Percentiles rank a stretch among this genome's conserved stretches.
Evolutionary conservation across 2,113 vertebrate species (phyloP).

Genomic region (Anser cygnoides): DNA sequence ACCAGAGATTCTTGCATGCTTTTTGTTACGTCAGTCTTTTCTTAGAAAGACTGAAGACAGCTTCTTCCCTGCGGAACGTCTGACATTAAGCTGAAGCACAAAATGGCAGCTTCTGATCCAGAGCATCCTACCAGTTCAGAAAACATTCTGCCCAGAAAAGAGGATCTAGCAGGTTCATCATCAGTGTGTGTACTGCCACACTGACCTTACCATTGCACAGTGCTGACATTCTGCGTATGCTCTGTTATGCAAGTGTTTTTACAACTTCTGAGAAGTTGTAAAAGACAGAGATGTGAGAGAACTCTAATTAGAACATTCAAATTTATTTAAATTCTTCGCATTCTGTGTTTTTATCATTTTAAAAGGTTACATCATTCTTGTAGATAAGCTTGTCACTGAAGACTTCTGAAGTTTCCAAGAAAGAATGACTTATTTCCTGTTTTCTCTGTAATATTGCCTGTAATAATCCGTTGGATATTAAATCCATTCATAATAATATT

Average conservation of each 20-base stretch:
- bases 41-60: background rate
- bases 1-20: background rate
- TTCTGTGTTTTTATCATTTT: slow-evolving; percentile 47
- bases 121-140: background rate
- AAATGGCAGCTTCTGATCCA: background rate
- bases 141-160: background rate
- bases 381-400: slow-evolving; percentile 39
- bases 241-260: background rate
- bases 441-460: background rate
- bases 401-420: slow-evolving; percentile 33
- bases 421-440: background rate
- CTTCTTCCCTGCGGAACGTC: background rate
- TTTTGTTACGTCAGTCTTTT: background rate
- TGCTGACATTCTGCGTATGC: background rate
- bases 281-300: background rate
- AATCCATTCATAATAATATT: slow-evolving; percentile 30
- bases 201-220: background rate
- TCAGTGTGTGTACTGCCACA: background rate
- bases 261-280: background rate
- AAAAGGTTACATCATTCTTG: slow-evolving; percentile 65
- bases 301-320: slow-evolving; percentile 59
- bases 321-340: slow-evolving; percentile 65
- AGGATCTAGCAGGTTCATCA: background rate
- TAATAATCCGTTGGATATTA: slow-evolving; percentile 44
- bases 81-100: background rate